Conservation (phyloP, 2,797 vertebrate genomes). For the Cirrhinus mrigala region DNA sequence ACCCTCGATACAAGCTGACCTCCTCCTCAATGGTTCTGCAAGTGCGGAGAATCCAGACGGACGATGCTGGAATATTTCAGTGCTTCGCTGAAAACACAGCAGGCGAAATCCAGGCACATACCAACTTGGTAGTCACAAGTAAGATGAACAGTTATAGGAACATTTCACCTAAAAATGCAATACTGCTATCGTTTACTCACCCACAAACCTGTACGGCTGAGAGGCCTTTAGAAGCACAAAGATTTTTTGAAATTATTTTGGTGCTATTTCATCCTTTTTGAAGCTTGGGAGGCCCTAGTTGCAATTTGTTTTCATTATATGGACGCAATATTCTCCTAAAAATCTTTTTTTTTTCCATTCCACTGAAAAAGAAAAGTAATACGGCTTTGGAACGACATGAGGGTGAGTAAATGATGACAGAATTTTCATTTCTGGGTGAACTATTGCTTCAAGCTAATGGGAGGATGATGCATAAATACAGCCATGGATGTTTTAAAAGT, state of each 20-base stretch:
- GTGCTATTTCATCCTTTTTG: background rate
- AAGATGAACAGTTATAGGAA: slow-evolving; percentile 64
- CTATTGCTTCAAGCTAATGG: slow-evolving; percentile 38
- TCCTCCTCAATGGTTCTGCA: slow-evolving; percentile 73
- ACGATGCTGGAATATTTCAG: slow-evolving; percentile 84
- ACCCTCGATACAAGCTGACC: slow-evolving; percentile 74
- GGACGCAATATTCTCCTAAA: background rate
- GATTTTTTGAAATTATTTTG: background rate
- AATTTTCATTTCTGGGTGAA: slow-evolving; percentile 26
- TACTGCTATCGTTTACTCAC: background rate
- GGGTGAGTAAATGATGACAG: slow-evolving; percentile 9
- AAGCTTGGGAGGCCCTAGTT: background rate
- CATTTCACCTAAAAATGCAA: background rate
- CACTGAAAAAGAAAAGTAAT: background rate
- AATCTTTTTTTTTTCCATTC: background rate
- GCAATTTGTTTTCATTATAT: background rate
- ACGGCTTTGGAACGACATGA: background rate
- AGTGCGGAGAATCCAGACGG: slow-evolving; percentile 71
- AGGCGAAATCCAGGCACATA: slow-evolving; percentile 77
- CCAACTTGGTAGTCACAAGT: slow-evolving; percentile 84
- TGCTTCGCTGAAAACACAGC: slow-evolving; percentile 81
- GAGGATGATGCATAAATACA: slow-evolving; percentile 34
- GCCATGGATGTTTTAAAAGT: slow-evolving; percentile 35
- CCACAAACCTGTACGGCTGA: background rate
- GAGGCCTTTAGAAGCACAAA: background rate